These are phyloP conservation scores for Trichomycterus rosablanca DNA, from an alignment of 2,113 vertebrate genomes.

Conservation along the genomic window DNA sequence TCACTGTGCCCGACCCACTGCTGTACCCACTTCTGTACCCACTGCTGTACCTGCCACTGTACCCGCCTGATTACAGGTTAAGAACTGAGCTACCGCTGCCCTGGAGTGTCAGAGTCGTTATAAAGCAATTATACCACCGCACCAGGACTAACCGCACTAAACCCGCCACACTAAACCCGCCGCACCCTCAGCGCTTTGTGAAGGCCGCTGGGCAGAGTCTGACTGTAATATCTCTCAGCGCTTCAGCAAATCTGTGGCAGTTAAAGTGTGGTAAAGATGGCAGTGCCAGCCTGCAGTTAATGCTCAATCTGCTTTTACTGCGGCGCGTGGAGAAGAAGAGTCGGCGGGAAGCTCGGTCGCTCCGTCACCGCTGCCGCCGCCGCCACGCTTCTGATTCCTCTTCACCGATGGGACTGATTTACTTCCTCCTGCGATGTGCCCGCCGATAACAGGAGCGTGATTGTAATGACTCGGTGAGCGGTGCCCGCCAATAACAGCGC, in stretches of 20 bases:
- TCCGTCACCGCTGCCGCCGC: neutral
- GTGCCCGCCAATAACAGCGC: neutral
- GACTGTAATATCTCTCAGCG: slow-evolving; percentile 28
- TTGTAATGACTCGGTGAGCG: neutral
- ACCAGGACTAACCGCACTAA: too few relatives aligned
- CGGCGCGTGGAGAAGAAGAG: slow-evolving; percentile 12
- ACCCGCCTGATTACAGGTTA: too few relatives aligned
- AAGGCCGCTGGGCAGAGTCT: slow-evolving; percentile 26
- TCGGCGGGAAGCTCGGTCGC: neutral
- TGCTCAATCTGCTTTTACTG: slow-evolving; percentile 30
- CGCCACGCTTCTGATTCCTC: slow-evolving; percentile 4
- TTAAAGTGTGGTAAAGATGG: slow-evolving; percentile 33
- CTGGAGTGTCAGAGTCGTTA: too few relatives aligned
- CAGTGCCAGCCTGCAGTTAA: slow-evolving; percentile 21
- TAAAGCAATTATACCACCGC: too few relatives aligned
- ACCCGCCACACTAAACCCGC: too few relatives aligned
- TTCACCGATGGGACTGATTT: slow-evolving; percentile 18
- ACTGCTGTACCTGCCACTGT: too few relatives aligned
- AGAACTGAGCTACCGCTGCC: too few relatives aligned
- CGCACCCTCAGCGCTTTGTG: slow-evolving; percentile 13
- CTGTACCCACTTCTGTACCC: too few relatives aligned
- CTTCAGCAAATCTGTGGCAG: slow-evolving; percentile 23
- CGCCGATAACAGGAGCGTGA: slow-evolving; percentile 17
- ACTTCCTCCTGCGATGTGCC: slow-evolving; percentile 4
- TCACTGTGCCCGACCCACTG: too few relatives aligned